phyloP scores from a whole-genome alignment of 2,888 invertebrate species.

The Trichacis sp. region DNA sequence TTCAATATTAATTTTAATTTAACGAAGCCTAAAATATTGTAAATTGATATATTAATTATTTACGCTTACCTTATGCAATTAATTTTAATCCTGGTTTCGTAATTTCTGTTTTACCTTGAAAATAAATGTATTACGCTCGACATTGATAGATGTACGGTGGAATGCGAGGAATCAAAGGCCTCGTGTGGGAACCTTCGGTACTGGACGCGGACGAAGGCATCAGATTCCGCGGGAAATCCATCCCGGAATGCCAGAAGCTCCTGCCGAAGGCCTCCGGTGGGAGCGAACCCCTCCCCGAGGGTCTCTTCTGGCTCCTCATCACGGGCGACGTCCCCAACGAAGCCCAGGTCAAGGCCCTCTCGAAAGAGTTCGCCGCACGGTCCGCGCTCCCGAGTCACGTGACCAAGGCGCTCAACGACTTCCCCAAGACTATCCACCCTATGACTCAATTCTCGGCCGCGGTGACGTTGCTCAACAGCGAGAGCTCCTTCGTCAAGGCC shows the following conservation, averaged over 20 bases:
- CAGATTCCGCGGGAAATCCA: conserved; percentile 92
- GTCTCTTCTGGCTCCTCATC: conserved; percentile 92
- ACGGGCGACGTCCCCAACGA: conserved; percentile 90
- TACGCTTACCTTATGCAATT: too few species aligned
- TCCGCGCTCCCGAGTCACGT: conserved; percentile 88
- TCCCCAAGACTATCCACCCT: conserved; percentile 90
- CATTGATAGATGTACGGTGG: conserved; percentile 96
- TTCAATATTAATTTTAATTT: too few species aligned
- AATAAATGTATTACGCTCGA: too few species aligned
- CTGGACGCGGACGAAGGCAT: conserved; percentile 96
- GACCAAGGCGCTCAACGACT: conserved; percentile 91
- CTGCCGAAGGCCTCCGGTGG: conserved; percentile 87
- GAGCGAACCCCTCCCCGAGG: conserved; percentile 89
- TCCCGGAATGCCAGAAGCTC: conserved; percentile 91
- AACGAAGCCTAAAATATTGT: too few species aligned
- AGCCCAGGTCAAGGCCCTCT: conserved; percentile 75
- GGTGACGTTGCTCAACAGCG: conserved; percentile 90
- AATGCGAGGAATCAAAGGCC: conserved; percentile 95
- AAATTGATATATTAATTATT: too few species aligned
- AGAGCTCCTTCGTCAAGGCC: conserved; percentile 92
- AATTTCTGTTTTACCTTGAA: too few species aligned
- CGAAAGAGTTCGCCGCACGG: conserved; percentile 75
- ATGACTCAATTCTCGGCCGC: conserved; percentile 96
- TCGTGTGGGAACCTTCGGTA: conserved; percentile 95
- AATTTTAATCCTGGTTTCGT: too few species aligned